Conservation (phyloP, 2,113 vertebrate genomes). For the Theristicus caerulescens region DNA sequence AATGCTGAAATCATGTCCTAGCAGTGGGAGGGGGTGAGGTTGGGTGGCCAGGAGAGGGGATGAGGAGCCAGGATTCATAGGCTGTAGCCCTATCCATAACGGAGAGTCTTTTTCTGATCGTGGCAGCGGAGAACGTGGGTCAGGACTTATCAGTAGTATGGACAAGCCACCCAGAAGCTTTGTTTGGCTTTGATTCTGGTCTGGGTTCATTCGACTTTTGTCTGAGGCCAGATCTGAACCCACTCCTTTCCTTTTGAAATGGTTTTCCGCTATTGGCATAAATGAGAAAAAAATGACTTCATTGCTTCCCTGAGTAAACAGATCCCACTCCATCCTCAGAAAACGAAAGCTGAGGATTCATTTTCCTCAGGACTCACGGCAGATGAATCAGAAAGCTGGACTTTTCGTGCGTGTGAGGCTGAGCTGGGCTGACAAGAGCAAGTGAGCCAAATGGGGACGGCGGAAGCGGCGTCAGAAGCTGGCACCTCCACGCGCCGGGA, state of each 20-base stretch:
- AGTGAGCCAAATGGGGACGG: rapidly evolving
- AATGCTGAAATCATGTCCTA: not conserved
- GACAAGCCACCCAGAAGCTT: conserved; percentile 7
- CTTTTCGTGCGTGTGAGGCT: not conserved
- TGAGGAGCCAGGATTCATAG: not conserved
- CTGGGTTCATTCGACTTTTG: not conserved
- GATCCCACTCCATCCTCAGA: conserved; percentile 29
- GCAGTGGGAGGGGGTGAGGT: not conserved
- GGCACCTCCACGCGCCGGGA: not conserved
- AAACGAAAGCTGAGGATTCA: not conserved
- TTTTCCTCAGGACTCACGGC: not conserved
- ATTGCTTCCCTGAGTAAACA: conserved; percentile 28
- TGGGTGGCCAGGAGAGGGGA: not conserved
- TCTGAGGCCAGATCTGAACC: not conserved
- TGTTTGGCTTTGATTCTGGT: conserved; percentile 33
- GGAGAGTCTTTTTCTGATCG: not conserved
- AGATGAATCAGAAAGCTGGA: conserved; percentile 32
- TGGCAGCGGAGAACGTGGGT: not conserved
- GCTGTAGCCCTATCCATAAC: not conserved
- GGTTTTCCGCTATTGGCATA: conserved; percentile 1
- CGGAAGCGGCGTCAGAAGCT: not conserved
- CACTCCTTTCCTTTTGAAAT: conserved; percentile 49
- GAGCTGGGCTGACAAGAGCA: not conserved
- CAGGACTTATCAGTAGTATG: not conserved
- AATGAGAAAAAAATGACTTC: not conserved